Evolutionary conservation across 2,797 vertebrate species (phyloP).

Genomic region (Semaprochilodus insignis): DNA sequence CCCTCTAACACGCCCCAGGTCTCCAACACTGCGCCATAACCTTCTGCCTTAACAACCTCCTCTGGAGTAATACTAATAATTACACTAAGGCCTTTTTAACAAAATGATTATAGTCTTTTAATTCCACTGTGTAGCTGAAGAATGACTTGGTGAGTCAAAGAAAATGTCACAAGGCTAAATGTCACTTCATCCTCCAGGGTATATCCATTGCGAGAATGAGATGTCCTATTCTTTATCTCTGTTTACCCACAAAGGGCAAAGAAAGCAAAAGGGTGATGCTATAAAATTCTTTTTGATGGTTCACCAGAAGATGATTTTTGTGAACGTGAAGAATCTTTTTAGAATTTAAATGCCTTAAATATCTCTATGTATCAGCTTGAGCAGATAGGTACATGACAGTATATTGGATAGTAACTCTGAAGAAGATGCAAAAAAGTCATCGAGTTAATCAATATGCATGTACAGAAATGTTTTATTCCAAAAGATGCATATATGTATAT

Average conservation of each 20-base stretch:
- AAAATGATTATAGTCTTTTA: neutral
- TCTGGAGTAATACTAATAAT: neutral
- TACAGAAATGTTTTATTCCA: no score
- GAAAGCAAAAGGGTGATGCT: neutral
- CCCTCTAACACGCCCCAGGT: slow-evolving; percentile 2
- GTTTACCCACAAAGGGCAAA: neutral
- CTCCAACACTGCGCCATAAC: neutral
- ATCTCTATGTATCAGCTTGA: no score
- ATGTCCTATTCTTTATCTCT: neutral
- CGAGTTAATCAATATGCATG: no score
- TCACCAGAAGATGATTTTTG: no score
- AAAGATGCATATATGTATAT: no score
- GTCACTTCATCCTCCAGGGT: neutral
- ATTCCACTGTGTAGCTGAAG: neutral
- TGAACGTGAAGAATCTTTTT: neutral
- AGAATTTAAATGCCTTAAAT: neutral
- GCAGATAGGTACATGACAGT: no score
- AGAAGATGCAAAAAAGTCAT: no score
- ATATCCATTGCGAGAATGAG: neutral
- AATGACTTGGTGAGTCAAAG: neutral
- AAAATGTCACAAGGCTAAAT: neutral
- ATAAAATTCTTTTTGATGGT: neutral
- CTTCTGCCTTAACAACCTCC: neutral
- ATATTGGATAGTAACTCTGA: no score
- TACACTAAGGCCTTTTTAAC: neutral